phyloP scores from a whole-genome alignment of 2,888 invertebrate species.

The Beris chalybata region DNA sequence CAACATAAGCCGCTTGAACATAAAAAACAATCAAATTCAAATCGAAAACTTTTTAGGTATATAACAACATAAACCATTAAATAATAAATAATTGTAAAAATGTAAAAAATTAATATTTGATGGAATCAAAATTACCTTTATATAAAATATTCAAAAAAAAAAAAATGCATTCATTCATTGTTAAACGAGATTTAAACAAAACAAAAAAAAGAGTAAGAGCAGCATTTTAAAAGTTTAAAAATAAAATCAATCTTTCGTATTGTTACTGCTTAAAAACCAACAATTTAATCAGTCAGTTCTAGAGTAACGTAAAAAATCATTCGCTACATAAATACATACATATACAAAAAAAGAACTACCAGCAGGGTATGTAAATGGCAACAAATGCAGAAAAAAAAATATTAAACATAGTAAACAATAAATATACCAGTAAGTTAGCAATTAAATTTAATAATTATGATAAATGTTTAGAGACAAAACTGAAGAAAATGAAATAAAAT shows the following conservation, averaged over 20 bases:
- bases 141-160: neutral
- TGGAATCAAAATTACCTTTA: slow-evolving; percentile 2
- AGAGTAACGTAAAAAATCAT: too few relatives aligned
- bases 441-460: slow-evolving; percentile 6
- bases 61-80: slow-evolving; percentile 12
- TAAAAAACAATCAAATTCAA: too few relatives aligned
- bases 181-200: neutral
- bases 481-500: neutral
- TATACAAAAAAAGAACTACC: too few relatives aligned
- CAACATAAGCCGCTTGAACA: too few relatives aligned
- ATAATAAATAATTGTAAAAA: slow-evolving; percentile 2
- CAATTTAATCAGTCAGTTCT: too few relatives aligned
- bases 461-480: slow-evolving; percentile 24
- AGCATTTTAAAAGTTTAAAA: slow-evolving; percentile 1
- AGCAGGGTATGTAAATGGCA: too few relatives aligned
- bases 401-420: too few relatives aligned
- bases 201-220: neutral
- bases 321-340: too few relatives aligned
- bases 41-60: neutral
- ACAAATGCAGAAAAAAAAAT: too few relatives aligned
- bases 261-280: neutral
- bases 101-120: neutral
- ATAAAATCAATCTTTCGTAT: neutral
- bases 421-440: too few relatives aligned
- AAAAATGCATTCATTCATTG: neutral